phyloP scores from a whole-genome alignment of 1,140 invertebrate genomes.

The Babylonia areolata region DNA sequence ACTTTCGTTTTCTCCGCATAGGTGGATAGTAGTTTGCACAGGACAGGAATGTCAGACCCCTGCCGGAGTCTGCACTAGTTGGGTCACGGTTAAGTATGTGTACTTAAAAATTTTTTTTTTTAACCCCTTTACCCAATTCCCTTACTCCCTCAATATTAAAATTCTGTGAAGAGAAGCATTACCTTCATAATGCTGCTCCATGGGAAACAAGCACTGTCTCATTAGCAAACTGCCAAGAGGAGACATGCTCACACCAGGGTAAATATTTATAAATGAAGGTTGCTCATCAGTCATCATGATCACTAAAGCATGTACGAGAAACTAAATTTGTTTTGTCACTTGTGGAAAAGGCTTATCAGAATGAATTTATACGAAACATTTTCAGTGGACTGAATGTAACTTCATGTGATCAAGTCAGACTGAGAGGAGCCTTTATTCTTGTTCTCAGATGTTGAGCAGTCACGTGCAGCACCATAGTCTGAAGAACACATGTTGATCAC shows the following conservation, averaged over 20 bases:
- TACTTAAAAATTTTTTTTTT: too few species aligned
- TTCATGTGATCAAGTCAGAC: not conserved
- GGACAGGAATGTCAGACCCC: too few species aligned
- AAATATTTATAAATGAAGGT: not conserved
- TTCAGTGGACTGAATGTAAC: not conserved
- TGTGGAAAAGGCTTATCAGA: too few species aligned
- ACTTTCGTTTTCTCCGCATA: too few species aligned
- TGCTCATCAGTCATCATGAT: constrained; percentile 12
- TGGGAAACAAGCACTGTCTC: constrained; percentile 3
- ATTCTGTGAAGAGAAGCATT: not conserved
- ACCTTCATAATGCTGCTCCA: not conserved
- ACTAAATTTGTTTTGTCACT: too few species aligned
- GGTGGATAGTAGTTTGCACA: too few species aligned
- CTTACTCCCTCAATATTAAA: too few species aligned
- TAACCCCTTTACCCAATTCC: too few species aligned
- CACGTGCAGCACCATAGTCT: not conserved
- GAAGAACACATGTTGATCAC: not conserved
- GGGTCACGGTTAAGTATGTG: too few species aligned
- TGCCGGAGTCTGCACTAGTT: too few species aligned
- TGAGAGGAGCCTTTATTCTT: not conserved
- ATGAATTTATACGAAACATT: not conserved
- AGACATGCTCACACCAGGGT: not conserved
- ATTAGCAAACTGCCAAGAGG: not conserved
- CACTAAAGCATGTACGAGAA: too few species aligned
- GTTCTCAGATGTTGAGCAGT: not conserved